Evolutionary conservation across 2,888 invertebrate genomes (phyloP).

Genomic region (Muschampia plurimacula): DNA sequence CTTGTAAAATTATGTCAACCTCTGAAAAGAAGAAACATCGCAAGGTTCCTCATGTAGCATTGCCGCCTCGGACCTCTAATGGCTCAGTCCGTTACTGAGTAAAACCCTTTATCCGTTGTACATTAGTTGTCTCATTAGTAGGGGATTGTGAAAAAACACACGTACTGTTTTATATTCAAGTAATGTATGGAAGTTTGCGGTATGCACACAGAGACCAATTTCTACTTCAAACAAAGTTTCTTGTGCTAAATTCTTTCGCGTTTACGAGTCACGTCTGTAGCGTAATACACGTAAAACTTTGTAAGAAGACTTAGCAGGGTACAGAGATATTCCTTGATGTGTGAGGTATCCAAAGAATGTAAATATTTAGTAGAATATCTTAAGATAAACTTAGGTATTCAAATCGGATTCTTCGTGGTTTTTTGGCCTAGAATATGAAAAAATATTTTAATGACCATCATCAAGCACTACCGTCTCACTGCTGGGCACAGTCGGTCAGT

Average conservation of each 20-base stretch:
- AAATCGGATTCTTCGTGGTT: neutral
- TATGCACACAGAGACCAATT: slow-evolving; percentile 12
- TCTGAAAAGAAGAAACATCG: neutral
- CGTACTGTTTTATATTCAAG: slow-evolving; percentile 2
- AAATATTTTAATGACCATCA: neutral
- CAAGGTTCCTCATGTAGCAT: too few species aligned
- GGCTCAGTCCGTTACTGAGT: neutral
- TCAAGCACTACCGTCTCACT: too few species aligned
- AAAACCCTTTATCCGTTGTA: neutral
- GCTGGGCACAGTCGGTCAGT: too few species aligned
- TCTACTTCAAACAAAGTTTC: slow-evolving; percentile 8
- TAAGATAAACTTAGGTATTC: neutral
- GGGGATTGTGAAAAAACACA: neutral
- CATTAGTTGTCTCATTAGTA: neutral
- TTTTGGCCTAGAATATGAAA: neutral
- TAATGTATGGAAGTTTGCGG: neutral
- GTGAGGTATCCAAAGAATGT: neutral
- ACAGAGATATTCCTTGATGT: neutral
- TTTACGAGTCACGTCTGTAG: slow-evolving; percentile 22
- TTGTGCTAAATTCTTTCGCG: slow-evolving; percentile 2
- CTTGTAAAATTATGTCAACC: neutral
- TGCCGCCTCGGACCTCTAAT: neutral
- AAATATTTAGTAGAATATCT: neutral
- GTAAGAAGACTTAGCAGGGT: neutral
- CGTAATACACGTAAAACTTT: slow-evolving; percentile 14